Base-by-base conservation (phyloP, 2,797 vertebrate genomes). In the Hoplostethus mediterraneus region DNA sequence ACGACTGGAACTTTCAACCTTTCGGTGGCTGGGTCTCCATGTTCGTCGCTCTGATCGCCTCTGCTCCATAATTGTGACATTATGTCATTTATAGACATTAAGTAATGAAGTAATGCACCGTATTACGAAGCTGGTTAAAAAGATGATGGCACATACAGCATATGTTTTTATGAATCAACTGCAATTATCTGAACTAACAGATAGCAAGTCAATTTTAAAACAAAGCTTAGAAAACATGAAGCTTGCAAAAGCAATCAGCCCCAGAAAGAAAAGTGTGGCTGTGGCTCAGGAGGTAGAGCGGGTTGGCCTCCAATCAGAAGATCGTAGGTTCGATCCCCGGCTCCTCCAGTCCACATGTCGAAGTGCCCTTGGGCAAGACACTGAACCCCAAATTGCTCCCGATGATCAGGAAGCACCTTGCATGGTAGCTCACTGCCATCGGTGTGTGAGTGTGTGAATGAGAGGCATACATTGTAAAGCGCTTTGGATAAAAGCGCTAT, bases 1-100 rank as follows among this genome's bases (percentile, higher is more conserved):
- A 91, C 80, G 79, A 67, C 67, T 75, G 67, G 7, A 82, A 73
- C 75, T 62, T 65, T 65, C 66, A 66, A 67, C 73, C 55, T 75
- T 57, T 55, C 55, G 40, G 52, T 13, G 67, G 52, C 38, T 48
- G 33, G 8, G 8, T 49, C 9, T 16, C 30, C 59, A 12, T 42
- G 13, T 44, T 42, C 56, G 31, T 14, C 1, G 8, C 67, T 65
- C 44, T 72, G 64, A 77, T 62, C 17, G 7, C 59, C 58, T 30
- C 48, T n/a, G 54, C 59, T 57, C 30, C 9, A 38, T 68, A 36
- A 59, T 30, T 63, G 21, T 76, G 28, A 47, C 33, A 40, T 52
- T 38, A 62, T 64, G 66, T 79, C 55, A 49, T 57, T 56, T 65
- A n/a, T 9, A 21, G 61, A 36, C 64, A 21, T 51, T 54, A 75